Base-by-base conservation (phyloP, 2,797 vertebrate species). In the Tapera naevia region DNA sequence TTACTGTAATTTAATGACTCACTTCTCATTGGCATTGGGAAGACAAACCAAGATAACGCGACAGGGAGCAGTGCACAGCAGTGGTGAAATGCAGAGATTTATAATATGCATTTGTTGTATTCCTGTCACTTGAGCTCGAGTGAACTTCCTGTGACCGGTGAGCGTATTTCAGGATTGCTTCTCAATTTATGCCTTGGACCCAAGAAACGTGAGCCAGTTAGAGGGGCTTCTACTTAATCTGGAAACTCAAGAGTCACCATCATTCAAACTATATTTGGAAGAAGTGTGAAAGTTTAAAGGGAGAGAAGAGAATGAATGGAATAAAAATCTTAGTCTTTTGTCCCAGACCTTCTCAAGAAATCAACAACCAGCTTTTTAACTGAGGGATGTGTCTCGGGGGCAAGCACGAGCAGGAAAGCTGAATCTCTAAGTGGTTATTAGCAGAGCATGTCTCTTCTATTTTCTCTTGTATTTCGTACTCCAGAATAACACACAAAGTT, bases 1-100 rank as follows among this genome's bases (percentile, higher is more conserved):
- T 66, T 66, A 7, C 54, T 35, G 71, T 71, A 48, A 54, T 33
- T 35, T 45, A n/a, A 4, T n/a, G 79, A 27, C 50, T 93, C 45
- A 4, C 27, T 93, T 45, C 67, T 80, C 16, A 0, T 0, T 69
- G 57, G 72, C 5, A 0, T 12, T 67, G 79, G n/a, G 54, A 82
- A 58, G 64, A 33, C 12, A 35, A 50, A 53, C n/a, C n/a, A n/a
- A n/a, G 73, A 46, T 2, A 5, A 60, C 18, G 18, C 27, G 71
- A 43, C 46, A 37, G 48, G 82, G 57, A 51, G 5, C 18, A 5
- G 53, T 23, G 50, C 58, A 3, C 15, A 70, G 54, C 70, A 75
- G 50, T 70, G 66, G 54, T 58, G 65, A 62, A 25, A 33, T 2
- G 1, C 25, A 27, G 43, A 43, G 56, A 12, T 86, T 75, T 82